phyloP scores from a whole-genome alignment of 2,113 vertebrate species.

The Oryzias celebensis region DNA sequence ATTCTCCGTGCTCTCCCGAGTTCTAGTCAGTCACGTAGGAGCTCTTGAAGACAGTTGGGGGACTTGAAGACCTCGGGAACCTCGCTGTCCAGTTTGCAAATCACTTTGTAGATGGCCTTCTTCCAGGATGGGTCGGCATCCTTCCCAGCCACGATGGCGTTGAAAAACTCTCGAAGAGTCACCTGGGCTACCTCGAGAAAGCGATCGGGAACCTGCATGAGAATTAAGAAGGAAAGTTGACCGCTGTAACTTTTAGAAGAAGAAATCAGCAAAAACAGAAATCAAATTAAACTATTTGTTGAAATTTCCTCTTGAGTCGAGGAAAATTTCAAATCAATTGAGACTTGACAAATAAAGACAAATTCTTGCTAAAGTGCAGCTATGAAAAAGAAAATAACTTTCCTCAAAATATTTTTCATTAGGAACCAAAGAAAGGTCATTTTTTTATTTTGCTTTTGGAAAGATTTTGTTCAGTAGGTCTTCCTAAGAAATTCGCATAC shows the following conservation, averaged over 20 bases:
- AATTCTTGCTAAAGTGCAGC: too few species aligned
- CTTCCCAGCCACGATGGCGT: constrained; percentile 97
- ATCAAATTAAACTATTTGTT: not conserved
- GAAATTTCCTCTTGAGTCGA: too few species aligned
- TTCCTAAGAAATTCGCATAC: too few species aligned
- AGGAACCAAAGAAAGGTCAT: too few species aligned
- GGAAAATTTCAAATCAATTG: too few species aligned
- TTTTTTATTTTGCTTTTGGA: too few species aligned
- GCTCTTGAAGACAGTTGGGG: constrained; percentile 97
- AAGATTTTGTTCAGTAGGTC: too few species aligned
- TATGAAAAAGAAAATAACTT: too few species aligned
- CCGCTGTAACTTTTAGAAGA: not conserved
- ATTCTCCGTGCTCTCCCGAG: not conserved
- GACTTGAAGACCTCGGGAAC: constrained; percentile 98
- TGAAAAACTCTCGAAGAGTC: constrained; percentile 98
- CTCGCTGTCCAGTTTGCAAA: constrained; percentile 98
- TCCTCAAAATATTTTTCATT: too few species aligned
- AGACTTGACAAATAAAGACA: too few species aligned
- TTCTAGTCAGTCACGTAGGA: constrained; percentile 86
- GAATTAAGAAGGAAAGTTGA: not conserved
- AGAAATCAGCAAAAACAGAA: not conserved
- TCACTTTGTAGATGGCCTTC: constrained; percentile 99
- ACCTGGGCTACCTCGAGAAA: constrained; percentile 98
- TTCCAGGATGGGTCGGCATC: constrained; percentile 99
- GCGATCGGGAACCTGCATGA: constrained; percentile 90